These are phyloP conservation scores for Otocyon megalotis DNA, from an alignment of 2,113 vertebrate genomes.

Conservation along the genomic window DNA sequence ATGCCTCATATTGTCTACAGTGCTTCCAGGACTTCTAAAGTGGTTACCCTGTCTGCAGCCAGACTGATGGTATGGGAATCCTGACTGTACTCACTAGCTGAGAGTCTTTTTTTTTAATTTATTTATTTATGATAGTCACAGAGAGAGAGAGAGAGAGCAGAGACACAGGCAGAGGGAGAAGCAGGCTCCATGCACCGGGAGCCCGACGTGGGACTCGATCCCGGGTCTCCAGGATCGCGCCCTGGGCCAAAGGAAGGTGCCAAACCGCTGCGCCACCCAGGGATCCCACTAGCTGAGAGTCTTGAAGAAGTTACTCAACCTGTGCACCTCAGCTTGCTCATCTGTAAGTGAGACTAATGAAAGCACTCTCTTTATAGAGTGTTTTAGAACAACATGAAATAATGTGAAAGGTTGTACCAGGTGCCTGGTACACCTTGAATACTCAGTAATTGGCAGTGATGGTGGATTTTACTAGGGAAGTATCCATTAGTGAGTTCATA, in stretches of 20 bases:
- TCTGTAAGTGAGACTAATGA: not conserved
- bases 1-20: not conserved
- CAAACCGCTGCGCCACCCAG: too few relatives aligned
- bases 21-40: not conserved
- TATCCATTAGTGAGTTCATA: not conserved
- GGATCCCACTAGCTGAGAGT: not conserved
- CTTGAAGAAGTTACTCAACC: not conserved
- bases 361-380: not conserved
- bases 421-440: not conserved
- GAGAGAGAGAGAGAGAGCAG: too few relatives aligned
- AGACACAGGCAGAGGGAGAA: too few relatives aligned
- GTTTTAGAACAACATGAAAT: not conserved
- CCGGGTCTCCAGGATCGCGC: too few relatives aligned
- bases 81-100: not conserved
- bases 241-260: too few relatives aligned
- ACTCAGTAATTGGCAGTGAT: not conserved
- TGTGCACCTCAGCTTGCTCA: not conserved
- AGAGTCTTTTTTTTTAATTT: too few relatives aligned
- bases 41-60: not conserved
- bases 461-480: conserved; percentile 27
- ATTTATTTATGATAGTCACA: too few relatives aligned
- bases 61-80: not conserved
- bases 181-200: too few relatives aligned
- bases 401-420: not conserved
- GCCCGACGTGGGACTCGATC: too few relatives aligned